Base-by-base conservation (phyloP, 1,140 invertebrate species). In the Drosophila pandora region DNA sequence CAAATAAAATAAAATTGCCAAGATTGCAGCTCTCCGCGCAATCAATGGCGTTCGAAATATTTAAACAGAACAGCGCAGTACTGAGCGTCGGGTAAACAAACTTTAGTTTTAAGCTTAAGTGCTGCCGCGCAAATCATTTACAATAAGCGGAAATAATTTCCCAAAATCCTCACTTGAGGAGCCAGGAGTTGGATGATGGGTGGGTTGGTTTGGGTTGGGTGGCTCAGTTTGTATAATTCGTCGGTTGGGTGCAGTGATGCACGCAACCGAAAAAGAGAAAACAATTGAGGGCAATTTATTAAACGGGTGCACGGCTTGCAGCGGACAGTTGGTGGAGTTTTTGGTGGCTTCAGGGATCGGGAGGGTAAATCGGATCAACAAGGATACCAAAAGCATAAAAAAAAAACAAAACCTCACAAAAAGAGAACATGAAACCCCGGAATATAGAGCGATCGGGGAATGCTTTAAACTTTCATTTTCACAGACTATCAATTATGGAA, bases 1-100 rank as follows among this genome's bases (percentile, higher is more conserved):
- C 71, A 75, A 75, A 75, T 75, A 58, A 75, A 75, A 75, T 75
- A 58, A 71, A 75, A 75, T 75, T 74, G 70, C 39, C 60, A 17
- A 74, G 71, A 74, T 74, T 64, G 59, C 70, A 57, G 47, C 53
- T 53, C 34, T 39, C 43, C 37, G 3, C 5, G 71, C 47, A 74
- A 74, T 71, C 68, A 72, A 57, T 57, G 52, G 59, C 59, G 21
- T 32, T 57, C 52, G 60, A 52, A 74, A 64, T 57, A 56, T 34
- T 62, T 37, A 62, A 71, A 17, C 62, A 43, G 41, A 37, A 17
- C 17, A 17, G 17, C 17, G 17, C 17, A 17, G 17, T 17, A 17
- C 37, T 3, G 4, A 47, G 22, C 37, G 48, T 22, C 45, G 41
- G 32, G 22, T 45, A 59, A 73, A 55, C 49, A 55, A 74, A 56